These are phyloP conservation scores for Anniella stebbinsi DNA, from an alignment of 2,797 vertebrate species.

Conservation along the genomic window DNA sequence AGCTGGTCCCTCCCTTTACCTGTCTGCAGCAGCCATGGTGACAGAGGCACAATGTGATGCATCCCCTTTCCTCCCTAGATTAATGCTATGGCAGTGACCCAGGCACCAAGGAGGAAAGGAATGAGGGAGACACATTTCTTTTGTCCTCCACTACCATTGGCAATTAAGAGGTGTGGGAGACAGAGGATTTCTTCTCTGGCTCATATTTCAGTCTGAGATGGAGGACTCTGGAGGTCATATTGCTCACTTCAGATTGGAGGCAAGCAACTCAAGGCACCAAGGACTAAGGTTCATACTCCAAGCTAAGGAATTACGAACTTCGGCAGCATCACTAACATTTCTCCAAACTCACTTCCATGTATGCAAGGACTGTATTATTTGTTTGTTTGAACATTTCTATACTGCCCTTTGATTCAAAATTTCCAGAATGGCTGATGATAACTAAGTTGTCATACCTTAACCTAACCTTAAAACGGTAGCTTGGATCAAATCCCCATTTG, in stretches of 20 bases:
- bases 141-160: neutral
- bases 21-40: neutral
- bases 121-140: neutral
- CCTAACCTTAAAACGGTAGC: neutral
- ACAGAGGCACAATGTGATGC: neutral
- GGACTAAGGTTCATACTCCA: neutral
- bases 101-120: neutral
- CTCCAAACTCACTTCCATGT: neutral
- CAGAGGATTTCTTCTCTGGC: neutral
- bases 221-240: neutral
- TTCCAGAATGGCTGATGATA: too few species aligned
- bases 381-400: neutral
- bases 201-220: neutral
- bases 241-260: neutral
- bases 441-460: neutral
- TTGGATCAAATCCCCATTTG: neutral
- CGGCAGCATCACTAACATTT: neutral
- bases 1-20: neutral
- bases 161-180: neutral
- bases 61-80: neutral
- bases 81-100: neutral
- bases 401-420: neutral
- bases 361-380: neutral
- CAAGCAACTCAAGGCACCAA: neutral
- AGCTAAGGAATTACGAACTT: neutral